Evolutionary conservation across 2,888 invertebrate species (phyloP).

Genomic region (Zaprionus obscuricornis): DNA sequence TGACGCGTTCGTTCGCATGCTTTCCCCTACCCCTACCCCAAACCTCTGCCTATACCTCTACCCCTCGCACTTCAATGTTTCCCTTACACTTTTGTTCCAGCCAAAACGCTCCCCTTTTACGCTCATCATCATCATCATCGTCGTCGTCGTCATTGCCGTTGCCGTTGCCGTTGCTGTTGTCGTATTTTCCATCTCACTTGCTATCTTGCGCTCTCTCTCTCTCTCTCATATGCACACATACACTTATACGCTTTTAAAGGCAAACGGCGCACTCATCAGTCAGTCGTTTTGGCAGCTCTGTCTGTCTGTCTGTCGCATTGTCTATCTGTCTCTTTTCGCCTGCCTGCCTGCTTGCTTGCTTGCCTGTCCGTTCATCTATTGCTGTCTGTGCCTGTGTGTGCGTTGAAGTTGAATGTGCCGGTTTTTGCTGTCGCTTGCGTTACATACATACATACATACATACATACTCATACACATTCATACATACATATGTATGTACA

Average conservation of each 20-base stretch:
- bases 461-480: background rate
- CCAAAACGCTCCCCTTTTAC: constrained; percentile 27
- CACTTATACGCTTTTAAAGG: no score
- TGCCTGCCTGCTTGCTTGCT: no score
- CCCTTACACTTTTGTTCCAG: no score
- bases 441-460: background rate
- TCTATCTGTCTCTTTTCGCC: no score
- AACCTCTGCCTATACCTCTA: constrained; percentile 2
- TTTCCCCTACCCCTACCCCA: constrained; percentile 5
- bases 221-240: constrained; percentile 50
- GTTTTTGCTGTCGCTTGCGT: constrained; percentile 41
- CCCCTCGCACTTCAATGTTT: no score
- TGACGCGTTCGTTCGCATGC: constrained; percentile 59
- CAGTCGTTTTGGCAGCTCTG: no score
- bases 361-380: background rate
- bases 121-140: no score
- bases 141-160: no score
- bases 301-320: constrained; percentile 31
- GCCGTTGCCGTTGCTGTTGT: no score
- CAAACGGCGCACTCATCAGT: no score
- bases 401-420: constrained; percentile 63
- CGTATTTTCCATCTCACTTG: constrained; percentile 17
- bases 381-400: background rate
- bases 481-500: background rate
- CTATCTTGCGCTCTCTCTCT: constrained; percentile 7